Evolutionary conservation across 2,888 invertebrate species (phyloP), one percentile per base, ranked within the genome.

Genomic region (Xestia ashworthii): DNA sequence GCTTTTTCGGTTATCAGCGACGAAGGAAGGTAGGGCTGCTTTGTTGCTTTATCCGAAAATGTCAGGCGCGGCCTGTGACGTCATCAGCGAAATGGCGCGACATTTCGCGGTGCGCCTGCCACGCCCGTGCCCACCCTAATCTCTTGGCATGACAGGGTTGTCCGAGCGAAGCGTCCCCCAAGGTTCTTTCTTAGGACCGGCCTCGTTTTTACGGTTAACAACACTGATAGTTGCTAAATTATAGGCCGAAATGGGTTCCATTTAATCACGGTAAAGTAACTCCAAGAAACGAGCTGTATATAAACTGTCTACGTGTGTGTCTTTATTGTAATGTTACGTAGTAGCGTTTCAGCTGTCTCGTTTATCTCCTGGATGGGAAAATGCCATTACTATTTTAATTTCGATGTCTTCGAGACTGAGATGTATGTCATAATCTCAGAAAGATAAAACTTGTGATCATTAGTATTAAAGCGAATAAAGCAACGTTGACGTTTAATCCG

Each of bases 51-150:
- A 92, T 92, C 91, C 92, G 90, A 95, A 89, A 96, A 96, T 96
- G 96, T 92, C 96, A 96, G 96, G 96, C 94, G 96, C 91, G 96
- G 96, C 94, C 90, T 76, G 92, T 96, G 95, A 96, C 96, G 96
- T 96, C 95, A 96, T 89, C 88, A 90, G 91, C 91, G 89, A 96
- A 96, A 96, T 95, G 95, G 94, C 95, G 92, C 95, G 96, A 94
- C 96, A 96, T 96, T 96, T 96, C 92, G 93, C 92, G 92, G 93
- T 92, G 91, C 91, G 90, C 88, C 90, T 90, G 93, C 94, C 96
- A 91, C 96, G 91, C 96, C 96, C 94, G 92, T 91, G 92, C 93
- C 94, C 93, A 94, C 95, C 95, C 95, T 95, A 96, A 95, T 95
- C 95, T 95, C 93, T 82, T 93, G 93, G 91, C 94, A 92, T 88